A percentile compares a stretch with the other conserved stretches of the same genome.
Conservation (phyloP, 2,113 vertebrate species). For the Rousettus leschenaultii region DNA sequence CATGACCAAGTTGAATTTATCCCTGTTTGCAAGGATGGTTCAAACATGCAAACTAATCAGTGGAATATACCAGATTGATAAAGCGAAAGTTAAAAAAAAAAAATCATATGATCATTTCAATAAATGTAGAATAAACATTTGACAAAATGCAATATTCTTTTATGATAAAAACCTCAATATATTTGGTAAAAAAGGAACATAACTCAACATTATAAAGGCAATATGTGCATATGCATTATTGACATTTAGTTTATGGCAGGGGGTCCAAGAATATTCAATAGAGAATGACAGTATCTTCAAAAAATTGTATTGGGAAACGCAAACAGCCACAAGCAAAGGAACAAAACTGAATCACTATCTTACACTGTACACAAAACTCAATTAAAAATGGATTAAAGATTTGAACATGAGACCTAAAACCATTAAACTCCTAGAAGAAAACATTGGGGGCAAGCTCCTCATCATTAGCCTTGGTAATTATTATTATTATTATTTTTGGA, state of each 20-base stretch:
- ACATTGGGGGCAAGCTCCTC: not conserved
- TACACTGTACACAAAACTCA: not conserved
- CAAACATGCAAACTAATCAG: not conserved
- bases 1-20: not conserved
- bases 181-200: not conserved
- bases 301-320: not conserved
- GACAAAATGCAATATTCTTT: not conserved
- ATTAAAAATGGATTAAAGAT: not conserved
- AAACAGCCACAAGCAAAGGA: not conserved
- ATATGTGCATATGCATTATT: not conserved
- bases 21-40: not conserved
- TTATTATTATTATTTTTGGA: not conserved
- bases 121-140: not conserved
- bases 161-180: not conserved
- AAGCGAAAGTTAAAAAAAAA: not conserved
- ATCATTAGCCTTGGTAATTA: not conserved
- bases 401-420: not conserved
- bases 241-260: not conserved
- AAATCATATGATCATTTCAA: not conserved
- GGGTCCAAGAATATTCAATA: not conserved
- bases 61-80: not conserved
- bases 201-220: not conserved
- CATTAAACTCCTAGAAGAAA: not conserved
- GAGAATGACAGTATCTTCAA: not conserved
- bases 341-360: not conserved